phyloP scores from a whole-genome alignment of 2,888 invertebrate species.

The Pseudococcus viburni region DNA sequence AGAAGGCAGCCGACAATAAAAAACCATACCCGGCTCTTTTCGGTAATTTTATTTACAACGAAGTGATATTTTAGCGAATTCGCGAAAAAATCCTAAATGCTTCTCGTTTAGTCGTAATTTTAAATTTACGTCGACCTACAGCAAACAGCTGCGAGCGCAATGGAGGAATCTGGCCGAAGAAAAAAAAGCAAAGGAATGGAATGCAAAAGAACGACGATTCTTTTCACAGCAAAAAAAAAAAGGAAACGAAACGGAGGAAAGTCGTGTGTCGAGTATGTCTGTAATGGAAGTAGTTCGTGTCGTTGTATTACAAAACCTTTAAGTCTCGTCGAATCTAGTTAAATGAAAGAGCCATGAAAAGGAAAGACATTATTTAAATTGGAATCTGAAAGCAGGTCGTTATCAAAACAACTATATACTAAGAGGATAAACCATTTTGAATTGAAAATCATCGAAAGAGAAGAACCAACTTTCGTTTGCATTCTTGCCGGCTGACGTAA shows the following conservation, averaged over 20 bases:
- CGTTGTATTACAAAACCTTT: slow-evolving; percentile 47
- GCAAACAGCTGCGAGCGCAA: background rate
- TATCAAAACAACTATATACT: slow-evolving; percentile 48
- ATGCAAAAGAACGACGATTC: background rate
- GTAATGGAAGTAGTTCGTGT: slow-evolving; percentile 28
- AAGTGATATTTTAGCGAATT: slow-evolving; percentile 27
- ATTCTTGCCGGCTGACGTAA: background rate
- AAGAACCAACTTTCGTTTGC: background rate
- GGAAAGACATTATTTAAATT: slow-evolving; percentile 52
- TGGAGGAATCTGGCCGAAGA: background rate
- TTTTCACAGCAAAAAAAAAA: background rate
- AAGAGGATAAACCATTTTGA: slow-evolving; percentile 46
- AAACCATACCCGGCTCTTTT: background rate
- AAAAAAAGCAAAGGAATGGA: background rate
- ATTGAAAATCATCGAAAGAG: slow-evolving; percentile 39
- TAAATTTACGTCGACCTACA: slow-evolving; percentile 16
- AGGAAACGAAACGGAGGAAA: background rate
- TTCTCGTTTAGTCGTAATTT: slow-evolving; percentile 16
- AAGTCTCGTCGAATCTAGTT: slow-evolving; percentile 41
- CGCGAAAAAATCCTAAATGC: background rate
- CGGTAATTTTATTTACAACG: slow-evolving; percentile 47
- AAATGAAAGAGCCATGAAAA: slow-evolving; percentile 52
- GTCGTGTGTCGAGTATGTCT: background rate
- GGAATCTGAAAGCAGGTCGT: slow-evolving; percentile 47
- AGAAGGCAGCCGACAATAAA: background rate